Base-by-base conservation (phyloP, 2,113 vertebrate genomes). In the Bubalus kerabau region DNA sequence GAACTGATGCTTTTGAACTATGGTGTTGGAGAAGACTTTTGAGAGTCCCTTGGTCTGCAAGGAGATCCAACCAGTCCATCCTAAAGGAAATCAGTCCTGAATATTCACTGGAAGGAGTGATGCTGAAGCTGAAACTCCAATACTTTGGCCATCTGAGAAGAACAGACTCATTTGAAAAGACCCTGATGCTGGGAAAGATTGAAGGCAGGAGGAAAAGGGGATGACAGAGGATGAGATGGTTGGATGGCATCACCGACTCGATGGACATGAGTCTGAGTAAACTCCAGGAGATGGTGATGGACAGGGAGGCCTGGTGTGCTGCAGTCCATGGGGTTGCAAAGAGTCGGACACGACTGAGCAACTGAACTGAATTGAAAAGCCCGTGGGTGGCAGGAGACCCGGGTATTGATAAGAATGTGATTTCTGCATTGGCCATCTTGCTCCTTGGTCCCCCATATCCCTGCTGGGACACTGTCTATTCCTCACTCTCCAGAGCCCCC, bases 261-360 rank as follows among this genome's bases (percentile, higher is more conserved):
- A 40, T 71, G 67, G 67, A 23, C 10, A 6, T 71, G n/a, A 71
- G n/a, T 71, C 19, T 71, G 67, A 40, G 67, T 40, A 71, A 71
- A 71, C n/a, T 71, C n/a, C 67, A 71, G 67, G 64, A 71, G 64
- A 11, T 23, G n/a, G 67, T 40, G 67, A 71, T 71, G 67, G n/a
- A 71, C 19, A 71, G 67, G 64, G 67, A 71, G n/a, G 67, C n/a
- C n/a, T 71, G n/a, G 67, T 11, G 19, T 71, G 67, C n/a, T 40
- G 67, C n/a, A 40, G n/a, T 23, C 10, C 19, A 10, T 71, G 67
- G n/a, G 19, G 2, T 23, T 11, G 5, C 67, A 36, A 71, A 23
- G 67, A 40, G 10, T 71, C 2, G 0, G 67, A 71, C 67, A 71
- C 0, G 10, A 71, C n/a, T 40, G n/a, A 36, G n/a, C 4, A 0